Evolutionary conservation across 2,113 vertebrate genomes (phyloP).

Genomic region (Fregetta grallaria): DNA sequence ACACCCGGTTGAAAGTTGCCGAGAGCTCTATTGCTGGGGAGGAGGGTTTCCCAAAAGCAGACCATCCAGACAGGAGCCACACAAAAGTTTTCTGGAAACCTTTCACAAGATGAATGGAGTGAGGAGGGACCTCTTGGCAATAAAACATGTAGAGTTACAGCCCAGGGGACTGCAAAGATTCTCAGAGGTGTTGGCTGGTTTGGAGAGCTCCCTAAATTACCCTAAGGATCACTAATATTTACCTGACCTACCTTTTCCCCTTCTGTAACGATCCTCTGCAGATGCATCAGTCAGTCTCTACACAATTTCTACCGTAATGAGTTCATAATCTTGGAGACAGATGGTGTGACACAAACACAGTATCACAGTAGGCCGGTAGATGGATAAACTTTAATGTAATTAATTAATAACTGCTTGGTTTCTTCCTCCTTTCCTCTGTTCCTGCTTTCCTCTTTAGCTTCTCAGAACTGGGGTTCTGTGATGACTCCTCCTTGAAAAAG

Average conservation of each 20-base stretch:
- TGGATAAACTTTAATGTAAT: not conserved
- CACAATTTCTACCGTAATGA: not conserved
- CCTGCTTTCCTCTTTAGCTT: not conserved
- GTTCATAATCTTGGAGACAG: not conserved
- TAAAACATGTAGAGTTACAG: not conserved
- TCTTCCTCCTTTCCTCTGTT: not conserved
- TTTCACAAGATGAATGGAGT: not conserved
- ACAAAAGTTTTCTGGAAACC: not conserved
- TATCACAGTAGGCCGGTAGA: not conserved
- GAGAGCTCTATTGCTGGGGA: rapidly evolving
- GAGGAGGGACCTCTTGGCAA: not conserved
- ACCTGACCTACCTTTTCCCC: not conserved
- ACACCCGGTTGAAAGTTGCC: not conserved
- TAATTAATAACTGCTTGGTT: not conserved
- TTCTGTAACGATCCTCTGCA: not conserved
- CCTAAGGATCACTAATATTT: not conserved
- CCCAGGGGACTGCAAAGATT: not conserved
- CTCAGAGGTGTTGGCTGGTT: not conserved
- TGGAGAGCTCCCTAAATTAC: not conserved
- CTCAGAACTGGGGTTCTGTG: not conserved
- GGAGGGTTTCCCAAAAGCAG: not conserved
- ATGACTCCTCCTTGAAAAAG: not conserved
- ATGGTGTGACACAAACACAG: not conserved
- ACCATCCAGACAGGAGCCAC: not conserved
- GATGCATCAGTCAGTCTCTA: not conserved